Conservation (phyloP, 2,113 vertebrate species). For the Irena cyanogastra region DNA sequence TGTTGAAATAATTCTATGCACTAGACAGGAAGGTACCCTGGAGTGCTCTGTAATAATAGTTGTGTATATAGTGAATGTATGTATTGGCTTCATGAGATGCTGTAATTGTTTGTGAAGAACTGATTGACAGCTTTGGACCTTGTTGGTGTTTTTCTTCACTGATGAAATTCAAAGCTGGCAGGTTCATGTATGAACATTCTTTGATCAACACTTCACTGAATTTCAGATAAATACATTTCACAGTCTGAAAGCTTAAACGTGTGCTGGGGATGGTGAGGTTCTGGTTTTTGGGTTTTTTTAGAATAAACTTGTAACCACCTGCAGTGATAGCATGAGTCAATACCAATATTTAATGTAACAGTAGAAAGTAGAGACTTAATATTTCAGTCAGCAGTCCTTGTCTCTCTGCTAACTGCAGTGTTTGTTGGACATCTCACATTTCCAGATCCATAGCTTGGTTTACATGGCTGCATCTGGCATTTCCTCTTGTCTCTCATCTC, state of each 20-base stretch:
- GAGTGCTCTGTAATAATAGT: background rate
- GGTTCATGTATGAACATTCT: background rate
- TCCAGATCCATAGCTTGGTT: background rate
- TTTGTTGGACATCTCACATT: background rate
- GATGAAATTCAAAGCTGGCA: background rate
- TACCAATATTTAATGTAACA: background rate
- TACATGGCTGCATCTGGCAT: background rate
- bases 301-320: background rate
- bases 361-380: background rate
- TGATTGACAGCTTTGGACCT: background rate
- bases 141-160: background rate
- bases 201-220: background rate
- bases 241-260: fast-evolving
- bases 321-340: background rate
- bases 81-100: background rate
- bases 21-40: background rate
- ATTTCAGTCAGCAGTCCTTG: background rate
- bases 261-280: background rate
- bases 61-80: background rate
- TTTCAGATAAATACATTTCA: background rate
- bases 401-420: background rate
- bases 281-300: background rate
- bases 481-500: background rate
- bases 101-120: background rate
- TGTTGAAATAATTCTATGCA: background rate